Base-by-base conservation (phyloP, 2,113 vertebrate species). In the Brachypteracias leptosomus region DNA sequence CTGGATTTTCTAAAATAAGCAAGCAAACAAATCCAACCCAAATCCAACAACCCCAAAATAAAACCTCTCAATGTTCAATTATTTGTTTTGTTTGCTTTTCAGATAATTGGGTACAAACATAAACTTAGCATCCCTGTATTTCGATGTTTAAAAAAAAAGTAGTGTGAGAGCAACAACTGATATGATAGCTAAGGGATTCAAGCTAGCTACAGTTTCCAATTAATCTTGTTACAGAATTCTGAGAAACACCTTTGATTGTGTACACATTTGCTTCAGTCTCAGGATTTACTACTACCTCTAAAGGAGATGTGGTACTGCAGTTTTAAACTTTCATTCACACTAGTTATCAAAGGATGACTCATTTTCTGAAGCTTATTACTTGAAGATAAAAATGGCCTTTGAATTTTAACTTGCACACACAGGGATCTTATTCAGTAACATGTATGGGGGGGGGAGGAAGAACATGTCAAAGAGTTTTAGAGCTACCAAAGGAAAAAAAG, bases 61-160 rank as follows among this genome's bases (percentile, higher is more conserved):
- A 76, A 86, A 90, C 5, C 8, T 57, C 9, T 40, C 36, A 44
- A 7, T 38, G 51, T 71, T 90, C 84, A 90, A 89, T 76, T 3
- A 85, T 82, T 94, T 94, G 65, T 77, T 97, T 88, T 84, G 67
- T 93, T 38, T 55, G 31, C 29, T 71, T 88, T 90, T 89, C 88
- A 94, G 61, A 33, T 81, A 92, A 94, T 25, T 58, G 26, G 16
- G 49, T 87, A 79, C 63, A 90, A 91, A 85, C 13, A 10, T 85
- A 88, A 93, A 93, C 35, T 88, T 55, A 70, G n/a, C 24, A 58
- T 47, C 1, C 2, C 85, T 92, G 4, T 47, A 84, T 89, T 96
- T 90, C 51, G 55, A 36, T 72, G 55, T 87, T 42, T 13, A 15
- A 67, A 63, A 91, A 91, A 95, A 51, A 38, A 54, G 2, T 33